Percentiles rank a stretch among this genome's conserved stretches.
These are phyloP conservation scores for Pseudococcus longispinus DNA, from an alignment of 2,888 invertebrate genomes.

Conservation along the genomic window DNA sequence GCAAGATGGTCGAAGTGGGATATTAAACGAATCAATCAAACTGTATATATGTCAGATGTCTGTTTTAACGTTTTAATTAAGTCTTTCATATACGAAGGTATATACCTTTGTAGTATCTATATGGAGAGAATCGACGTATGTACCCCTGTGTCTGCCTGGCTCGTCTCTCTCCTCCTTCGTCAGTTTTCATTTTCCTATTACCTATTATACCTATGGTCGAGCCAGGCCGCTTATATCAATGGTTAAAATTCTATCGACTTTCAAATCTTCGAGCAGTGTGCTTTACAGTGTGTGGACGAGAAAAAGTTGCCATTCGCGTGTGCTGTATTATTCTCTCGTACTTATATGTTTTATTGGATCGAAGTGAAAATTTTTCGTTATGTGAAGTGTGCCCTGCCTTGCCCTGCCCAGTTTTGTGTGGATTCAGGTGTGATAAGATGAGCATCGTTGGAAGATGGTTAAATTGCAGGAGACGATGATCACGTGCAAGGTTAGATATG, in stretches of 20 bases:
- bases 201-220: background rate
- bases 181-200: slow-evolving; percentile 13
- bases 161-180: background rate
- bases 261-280: slow-evolving; percentile 10
- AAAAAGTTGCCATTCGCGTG: background rate
- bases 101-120: background rate
- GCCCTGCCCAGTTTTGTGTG: background rate
- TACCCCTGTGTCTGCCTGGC: background rate
- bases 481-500: background rate
- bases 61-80: slow-evolving; percentile 57
- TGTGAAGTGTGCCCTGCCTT: background rate
- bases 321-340: background rate
- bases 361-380: background rate
- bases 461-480: background rate
- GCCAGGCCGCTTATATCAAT: background rate
- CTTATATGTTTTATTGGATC: background rate
- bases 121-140: background rate
- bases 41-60: slow-evolving; percentile 53
- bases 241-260: slow-evolving; percentile 8
- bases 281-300: background rate
- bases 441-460: background rate
- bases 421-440: background rate
- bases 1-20: slow-evolving; percentile 53
- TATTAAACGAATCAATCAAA: slow-evolving; percentile 57
- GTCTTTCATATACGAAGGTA: slow-evolving; percentile 8